A percentile compares a stretch with the other conserved stretches of the same genome.
phyloP scores from a whole-genome alignment of 1,140 invertebrate genomes.

The Euschistus heros region DNA sequence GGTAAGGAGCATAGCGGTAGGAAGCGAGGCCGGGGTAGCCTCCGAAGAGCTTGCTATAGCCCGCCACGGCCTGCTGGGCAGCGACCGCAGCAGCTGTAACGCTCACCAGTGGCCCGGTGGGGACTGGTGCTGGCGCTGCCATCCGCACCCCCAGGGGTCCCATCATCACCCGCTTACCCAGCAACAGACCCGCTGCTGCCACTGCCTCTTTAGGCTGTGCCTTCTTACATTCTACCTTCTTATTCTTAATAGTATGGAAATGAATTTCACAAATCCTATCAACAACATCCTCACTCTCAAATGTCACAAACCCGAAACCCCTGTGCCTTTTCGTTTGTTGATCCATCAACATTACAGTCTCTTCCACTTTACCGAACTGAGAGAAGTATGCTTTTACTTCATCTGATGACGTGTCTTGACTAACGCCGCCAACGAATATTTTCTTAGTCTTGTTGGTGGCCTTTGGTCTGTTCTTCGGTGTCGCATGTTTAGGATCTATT shows the following conservation, averaged over 20 bases:
- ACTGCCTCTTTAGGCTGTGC: slow-evolving; percentile 86
- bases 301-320: slow-evolving; percentile 85
- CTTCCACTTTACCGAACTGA: slow-evolving; percentile 84
- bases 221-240: slow-evolving; percentile 87
- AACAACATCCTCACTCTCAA: slow-evolving; percentile 82
- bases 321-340: slow-evolving; percentile 84
- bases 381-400: slow-evolving; percentile 85
- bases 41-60: slow-evolving; percentile 58
- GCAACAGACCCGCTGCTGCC: slow-evolving; percentile 54
- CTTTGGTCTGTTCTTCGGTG: slow-evolving; percentile 78
- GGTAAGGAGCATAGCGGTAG: slow-evolving; percentile 62
- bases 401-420: slow-evolving; percentile 80
- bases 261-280: slow-evolving; percentile 86
- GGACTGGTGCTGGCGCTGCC: slow-evolving; percentile 40
- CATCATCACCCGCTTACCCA: slow-evolving; percentile 61
- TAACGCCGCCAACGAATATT: slow-evolving; percentile 84
- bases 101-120: slow-evolving; percentile 42
- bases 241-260: slow-evolving; percentile 87
- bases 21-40: slow-evolving; percentile 51
- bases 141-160: slow-evolving; percentile 53
- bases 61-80: slow-evolving; percentile 44
- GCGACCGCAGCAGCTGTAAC: slow-evolving; percentile 39
- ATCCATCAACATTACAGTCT: slow-evolving; percentile 90
- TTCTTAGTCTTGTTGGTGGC: slow-evolving; percentile 80
- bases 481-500: slow-evolving; percentile 87